Conservation (phyloP, 2,888 invertebrate genomes). For the Eupithecia subumbrata region DNA sequence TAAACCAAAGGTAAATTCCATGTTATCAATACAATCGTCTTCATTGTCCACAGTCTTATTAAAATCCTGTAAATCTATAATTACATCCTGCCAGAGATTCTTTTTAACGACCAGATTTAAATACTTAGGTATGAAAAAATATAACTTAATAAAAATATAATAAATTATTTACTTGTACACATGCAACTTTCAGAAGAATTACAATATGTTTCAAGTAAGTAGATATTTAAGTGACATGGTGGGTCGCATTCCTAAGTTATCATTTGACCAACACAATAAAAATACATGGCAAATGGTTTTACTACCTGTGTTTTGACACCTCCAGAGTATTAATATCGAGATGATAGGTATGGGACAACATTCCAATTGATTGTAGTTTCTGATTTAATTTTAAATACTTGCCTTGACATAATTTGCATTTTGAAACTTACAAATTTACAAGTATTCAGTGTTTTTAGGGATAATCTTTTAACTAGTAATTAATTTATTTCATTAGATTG, state of each 20-base stretch:
- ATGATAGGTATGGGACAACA: constrained; percentile 14
- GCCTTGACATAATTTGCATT: neutral
- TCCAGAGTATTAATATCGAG: constrained; percentile 9
- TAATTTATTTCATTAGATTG: neutral
- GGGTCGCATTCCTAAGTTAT: neutral
- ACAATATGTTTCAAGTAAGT: neutral
- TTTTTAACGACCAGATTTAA: neutral
- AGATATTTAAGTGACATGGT: constrained; percentile 4
- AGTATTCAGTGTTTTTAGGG: neutral
- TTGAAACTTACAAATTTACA: neutral
- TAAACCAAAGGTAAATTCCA: neutral
- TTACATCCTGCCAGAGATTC: no score
- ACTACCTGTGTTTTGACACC: constrained; percentile 20
- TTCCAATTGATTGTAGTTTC: constrained; percentile 10
- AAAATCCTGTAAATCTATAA: neutral
- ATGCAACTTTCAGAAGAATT: neutral
- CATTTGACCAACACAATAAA: constrained; percentile 18
- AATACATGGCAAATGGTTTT: constrained; percentile 17
- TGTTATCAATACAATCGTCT: neutral
- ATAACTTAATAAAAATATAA: neutral
- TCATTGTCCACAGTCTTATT: neutral
- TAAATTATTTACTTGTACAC: neutral
- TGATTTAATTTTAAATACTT: constrained; percentile 1
- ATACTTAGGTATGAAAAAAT: neutral
- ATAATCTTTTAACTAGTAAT: neutral